phyloP scores from a whole-genome alignment of 2,113 vertebrate genomes.

The Okapia johnstoni region DNA sequence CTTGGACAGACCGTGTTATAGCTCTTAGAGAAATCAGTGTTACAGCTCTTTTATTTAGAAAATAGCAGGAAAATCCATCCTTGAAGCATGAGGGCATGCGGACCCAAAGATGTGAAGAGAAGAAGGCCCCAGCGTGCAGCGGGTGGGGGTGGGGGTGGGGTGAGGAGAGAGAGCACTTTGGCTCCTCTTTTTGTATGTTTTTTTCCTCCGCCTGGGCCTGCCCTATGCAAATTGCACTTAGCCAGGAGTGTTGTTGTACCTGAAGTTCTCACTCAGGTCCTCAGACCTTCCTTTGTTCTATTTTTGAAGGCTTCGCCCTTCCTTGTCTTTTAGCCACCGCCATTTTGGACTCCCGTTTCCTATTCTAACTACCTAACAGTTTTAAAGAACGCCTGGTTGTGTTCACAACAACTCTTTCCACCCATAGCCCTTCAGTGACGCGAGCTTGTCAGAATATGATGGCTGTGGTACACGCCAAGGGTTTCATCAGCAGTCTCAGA shows the following conservation, averaged over 20 bases:
- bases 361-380: too few relatives aligned
- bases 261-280: too few relatives aligned
- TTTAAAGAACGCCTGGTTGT: not conserved
- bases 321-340: too few relatives aligned
- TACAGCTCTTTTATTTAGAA: not conserved
- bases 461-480: not conserved
- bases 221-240: too few relatives aligned
- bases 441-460: not conserved
- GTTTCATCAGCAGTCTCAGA: not conserved
- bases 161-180: too few relatives aligned
- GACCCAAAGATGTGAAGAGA: not conserved
- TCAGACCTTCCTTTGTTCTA: too few relatives aligned
- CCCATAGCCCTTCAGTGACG: not conserved
- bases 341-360: too few relatives aligned
- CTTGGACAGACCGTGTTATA: not conserved
- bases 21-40: not conserved
- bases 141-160: too few relatives aligned
- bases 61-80: not conserved
- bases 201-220: too few relatives aligned
- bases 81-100: fast-evolving
- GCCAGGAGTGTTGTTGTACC: too few relatives aligned
- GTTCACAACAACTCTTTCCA: not conserved
- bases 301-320: too few relatives aligned
- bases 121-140: fast-evolving
- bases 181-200: not conserved